Conservation (phyloP, 2,797 vertebrate species). For the Hippocampus kuda region DNA sequence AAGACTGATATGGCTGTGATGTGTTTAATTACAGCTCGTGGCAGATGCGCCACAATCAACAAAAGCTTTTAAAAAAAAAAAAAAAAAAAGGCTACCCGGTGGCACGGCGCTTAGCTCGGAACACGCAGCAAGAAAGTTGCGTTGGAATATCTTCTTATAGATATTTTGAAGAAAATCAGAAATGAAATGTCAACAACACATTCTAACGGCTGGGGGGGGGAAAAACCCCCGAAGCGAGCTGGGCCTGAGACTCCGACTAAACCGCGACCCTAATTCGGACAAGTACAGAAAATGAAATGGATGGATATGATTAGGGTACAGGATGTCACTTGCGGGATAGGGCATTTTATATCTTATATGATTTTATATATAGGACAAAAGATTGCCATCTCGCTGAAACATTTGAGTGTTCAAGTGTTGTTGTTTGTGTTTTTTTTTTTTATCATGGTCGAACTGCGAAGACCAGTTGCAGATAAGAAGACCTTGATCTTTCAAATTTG, state of each 20-base stretch:
- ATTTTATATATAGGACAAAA: background rate
- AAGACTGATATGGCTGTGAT: constrained; percentile 4
- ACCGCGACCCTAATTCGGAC: background rate
- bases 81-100: background rate
- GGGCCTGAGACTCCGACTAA: background rate
- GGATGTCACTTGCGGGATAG: background rate
- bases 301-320: background rate
- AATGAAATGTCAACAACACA: background rate
- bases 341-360: too few species aligned
- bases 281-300: background rate
- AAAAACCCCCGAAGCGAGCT: too few species aligned
- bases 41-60: background rate
- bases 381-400: background rate
- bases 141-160: background rate
- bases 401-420: background rate
- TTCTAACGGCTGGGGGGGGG: background rate
- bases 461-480: background rate
- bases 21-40: constrained; percentile 2
- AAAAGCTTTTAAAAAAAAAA: too few species aligned
- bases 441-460: background rate
- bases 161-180: background rate
- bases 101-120: background rate
- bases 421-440: background rate
- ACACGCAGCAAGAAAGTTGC: background rate
- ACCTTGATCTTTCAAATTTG: background rate